These are phyloP conservation scores for Drosophila setifemur DNA, from an alignment of 1,140 invertebrate species.

Conservation along the genomic window DNA sequence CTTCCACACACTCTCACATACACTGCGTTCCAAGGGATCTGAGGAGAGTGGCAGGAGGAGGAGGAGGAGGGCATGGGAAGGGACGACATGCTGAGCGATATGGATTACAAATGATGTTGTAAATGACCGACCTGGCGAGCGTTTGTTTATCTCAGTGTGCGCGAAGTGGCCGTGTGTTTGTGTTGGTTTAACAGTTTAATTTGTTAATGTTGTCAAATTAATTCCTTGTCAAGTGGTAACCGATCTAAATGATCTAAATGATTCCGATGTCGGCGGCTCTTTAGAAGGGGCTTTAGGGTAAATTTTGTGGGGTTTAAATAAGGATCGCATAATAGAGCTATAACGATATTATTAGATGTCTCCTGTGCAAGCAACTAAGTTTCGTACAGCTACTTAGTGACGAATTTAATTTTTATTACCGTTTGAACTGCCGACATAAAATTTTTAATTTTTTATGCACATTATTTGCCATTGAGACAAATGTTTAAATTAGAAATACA, in stretches of 20 bases:
- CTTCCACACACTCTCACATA: slow-evolving; percentile 43
- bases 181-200: slow-evolving; percentile 79
- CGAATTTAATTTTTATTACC: no score
- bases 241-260: slow-evolving; percentile 38
- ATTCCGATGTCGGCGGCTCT: slow-evolving; percentile 3
- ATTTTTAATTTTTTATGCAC: no score
- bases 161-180: slow-evolving; percentile 4
- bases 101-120: slow-evolving; percentile 82
- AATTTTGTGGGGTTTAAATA: background rate
- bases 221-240: slow-evolving; percentile 65
- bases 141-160: slow-evolving; percentile 32
- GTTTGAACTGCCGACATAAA: no score
- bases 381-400: no score
- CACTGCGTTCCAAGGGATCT: slow-evolving; percentile 4
- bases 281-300: background rate
- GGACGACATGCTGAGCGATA: slow-evolving; percentile 78
- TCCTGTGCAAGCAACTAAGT: no score
- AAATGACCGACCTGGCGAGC: slow-evolving; percentile 55
- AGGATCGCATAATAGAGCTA: background rate
- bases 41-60: slow-evolving; percentile 16
- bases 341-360: no score
- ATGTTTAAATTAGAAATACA: no score
- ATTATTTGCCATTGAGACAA: no score
- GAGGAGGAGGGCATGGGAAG: background rate
- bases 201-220: slow-evolving; percentile 82